Conservation (phyloP, 2,797 vertebrate species). For the Danio albolineatus region DNA sequence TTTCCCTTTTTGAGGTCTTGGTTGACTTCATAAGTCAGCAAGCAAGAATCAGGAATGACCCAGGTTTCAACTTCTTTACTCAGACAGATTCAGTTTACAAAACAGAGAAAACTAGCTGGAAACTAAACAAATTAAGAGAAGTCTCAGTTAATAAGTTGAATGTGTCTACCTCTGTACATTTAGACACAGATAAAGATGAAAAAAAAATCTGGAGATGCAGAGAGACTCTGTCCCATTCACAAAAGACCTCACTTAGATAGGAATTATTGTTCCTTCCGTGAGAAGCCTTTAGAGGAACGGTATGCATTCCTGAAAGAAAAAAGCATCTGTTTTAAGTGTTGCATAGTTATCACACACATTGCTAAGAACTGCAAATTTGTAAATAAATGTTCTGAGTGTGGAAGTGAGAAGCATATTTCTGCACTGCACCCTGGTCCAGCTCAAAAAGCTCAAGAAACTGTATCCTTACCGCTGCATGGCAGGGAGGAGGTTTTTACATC, state of each 20-base stretch:
- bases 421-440: too few relatives aligned
- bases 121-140: constrained; percentile 46
- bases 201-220: background rate
- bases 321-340: constrained; percentile 53
- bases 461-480: too few relatives aligned
- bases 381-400: constrained; percentile 33
- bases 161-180: background rate
- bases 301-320: constrained; percentile 48
- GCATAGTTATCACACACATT: constrained; percentile 34
- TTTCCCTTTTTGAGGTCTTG: too few relatives aligned
- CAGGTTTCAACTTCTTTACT: constrained; percentile 55
- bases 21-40: too few relatives aligned
- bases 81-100: constrained; percentile 31
- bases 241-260: constrained; percentile 36
- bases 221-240: constrained; percentile 20
- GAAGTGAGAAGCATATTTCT: too few relatives aligned
- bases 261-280: constrained; percentile 15
- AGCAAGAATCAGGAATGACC: too few relatives aligned
- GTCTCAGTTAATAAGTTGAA: constrained; percentile 36
- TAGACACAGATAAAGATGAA: constrained; percentile 1
- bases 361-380: constrained; percentile 41
- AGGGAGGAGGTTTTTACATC: too few relatives aligned
- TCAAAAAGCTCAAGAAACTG: too few relatives aligned
- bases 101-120: constrained; percentile 22
- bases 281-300: constrained; percentile 22